Conservation (phyloP, 2,797 vertebrate genomes). For the Melanotaenia trifasciata region DNA sequence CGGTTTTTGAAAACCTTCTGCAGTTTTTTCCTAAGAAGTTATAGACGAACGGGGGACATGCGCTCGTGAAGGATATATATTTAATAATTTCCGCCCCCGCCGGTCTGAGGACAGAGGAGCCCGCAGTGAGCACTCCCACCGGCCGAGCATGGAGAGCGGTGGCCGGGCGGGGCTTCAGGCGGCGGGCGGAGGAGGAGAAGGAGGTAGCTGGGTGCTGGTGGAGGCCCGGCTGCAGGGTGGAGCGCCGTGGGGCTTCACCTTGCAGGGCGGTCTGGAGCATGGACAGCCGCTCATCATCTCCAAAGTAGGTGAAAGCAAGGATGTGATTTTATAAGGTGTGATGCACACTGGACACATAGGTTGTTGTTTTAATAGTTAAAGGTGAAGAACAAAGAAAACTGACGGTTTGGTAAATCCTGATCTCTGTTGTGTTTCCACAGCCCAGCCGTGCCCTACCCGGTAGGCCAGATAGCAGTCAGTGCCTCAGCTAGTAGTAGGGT, state of each 20-base stretch:
- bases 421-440: no score
- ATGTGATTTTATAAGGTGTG: neutral
- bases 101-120: conserved; percentile 36
- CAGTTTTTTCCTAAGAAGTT: conserved; percentile 2
- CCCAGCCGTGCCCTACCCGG: no score
- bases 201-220: conserved; percentile 82
- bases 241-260: conserved; percentile 95
- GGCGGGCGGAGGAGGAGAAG: conserved; percentile 49
- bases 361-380: neutral
- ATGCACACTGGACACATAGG: neutral
- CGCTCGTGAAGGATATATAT: conserved; percentile 28
- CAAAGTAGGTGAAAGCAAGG: conserved; percentile 84
- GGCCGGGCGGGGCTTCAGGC: conserved; percentile 49
- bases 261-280: conserved; percentile 93
- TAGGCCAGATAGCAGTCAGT: no score
- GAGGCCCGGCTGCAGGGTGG: conserved; percentile 90
- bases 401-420: no score
- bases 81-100: conserved; percentile 5
- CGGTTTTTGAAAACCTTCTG: conserved; percentile 41
- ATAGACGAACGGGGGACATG: conserved; percentile 50
- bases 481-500: no score
- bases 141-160: conserved; percentile 63
- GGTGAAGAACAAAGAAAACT: no score
- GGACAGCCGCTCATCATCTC: conserved; percentile 92
- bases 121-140: conserved; percentile 36